Conservation (phyloP, 2,888 invertebrate genomes). For the Macaria notata region DNA sequence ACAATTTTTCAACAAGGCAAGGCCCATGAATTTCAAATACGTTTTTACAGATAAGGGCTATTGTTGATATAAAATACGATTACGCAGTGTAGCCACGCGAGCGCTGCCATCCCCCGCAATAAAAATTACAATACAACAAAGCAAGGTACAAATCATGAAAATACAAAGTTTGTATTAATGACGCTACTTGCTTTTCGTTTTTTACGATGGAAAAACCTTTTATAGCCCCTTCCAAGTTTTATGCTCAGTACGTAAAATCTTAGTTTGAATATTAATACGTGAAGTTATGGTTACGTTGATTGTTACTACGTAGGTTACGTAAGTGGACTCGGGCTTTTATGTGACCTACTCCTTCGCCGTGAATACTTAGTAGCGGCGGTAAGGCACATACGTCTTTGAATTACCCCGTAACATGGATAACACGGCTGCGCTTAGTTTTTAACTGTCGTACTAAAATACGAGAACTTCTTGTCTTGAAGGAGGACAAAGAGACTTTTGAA, state of each 20-base stretch:
- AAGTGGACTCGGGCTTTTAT: slow-evolving; percentile 6
- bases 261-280: slow-evolving; percentile 46
- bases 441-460: too few relatives aligned
- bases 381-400: too few relatives aligned
- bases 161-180: slow-evolving; percentile 72
- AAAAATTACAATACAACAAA: slow-evolving; percentile 77
- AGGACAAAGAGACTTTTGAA: too few relatives aligned
- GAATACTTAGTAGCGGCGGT: too few relatives aligned
- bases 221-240: slow-evolving; percentile 50
- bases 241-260: slow-evolving; percentile 41
- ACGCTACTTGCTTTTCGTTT: slow-evolving; percentile 56
- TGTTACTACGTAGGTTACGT: slow-evolving; percentile 21
- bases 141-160: slow-evolving; percentile 70
- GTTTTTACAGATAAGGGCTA: slow-evolving; percentile 73
- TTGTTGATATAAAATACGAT: slow-evolving; percentile 78
- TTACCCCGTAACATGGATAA: too few relatives aligned
- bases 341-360: background rate
- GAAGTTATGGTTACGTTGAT: slow-evolving; percentile 36
- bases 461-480: too few relatives aligned
- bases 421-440: too few relatives aligned
- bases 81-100: slow-evolving; percentile 73
- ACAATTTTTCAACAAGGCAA: slow-evolving; percentile 69
- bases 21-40: slow-evolving; percentile 76
- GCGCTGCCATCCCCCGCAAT: slow-evolving; percentile 59
- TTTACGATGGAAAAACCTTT: slow-evolving; percentile 60